Evolutionary conservation across 1,140 invertebrate species (phyloP).

Genomic region (Akabosia matsudoensis): DNA sequence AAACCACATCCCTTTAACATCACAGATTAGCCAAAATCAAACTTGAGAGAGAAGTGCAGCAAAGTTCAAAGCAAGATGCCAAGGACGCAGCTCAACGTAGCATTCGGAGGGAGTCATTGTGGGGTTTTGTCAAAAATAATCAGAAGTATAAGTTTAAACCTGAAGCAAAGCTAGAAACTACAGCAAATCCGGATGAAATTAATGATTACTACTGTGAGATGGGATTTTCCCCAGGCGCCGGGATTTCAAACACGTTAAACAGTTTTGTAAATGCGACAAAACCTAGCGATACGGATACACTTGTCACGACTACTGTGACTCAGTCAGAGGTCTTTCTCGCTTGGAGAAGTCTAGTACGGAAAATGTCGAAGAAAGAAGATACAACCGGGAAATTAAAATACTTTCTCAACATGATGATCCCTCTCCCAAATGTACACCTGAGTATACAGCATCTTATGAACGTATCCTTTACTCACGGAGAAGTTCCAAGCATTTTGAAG

Average conservation of each 20-base stretch:
- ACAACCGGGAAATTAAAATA: not conserved
- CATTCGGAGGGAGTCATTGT: not conserved
- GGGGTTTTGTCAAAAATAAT: not conserved
- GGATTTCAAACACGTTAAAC: not conserved
- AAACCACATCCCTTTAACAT: not conserved
- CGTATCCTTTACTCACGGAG: not conserved
- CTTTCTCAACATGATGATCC: not conserved
- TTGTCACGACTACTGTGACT: not conserved
- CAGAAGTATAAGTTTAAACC: not conserved
- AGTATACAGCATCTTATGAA: not conserved
- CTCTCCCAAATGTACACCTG: not conserved
- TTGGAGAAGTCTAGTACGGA: not conserved
- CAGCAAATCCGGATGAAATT: not conserved
- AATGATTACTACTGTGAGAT: constrained; percentile 14
- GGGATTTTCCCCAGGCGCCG: not conserved
- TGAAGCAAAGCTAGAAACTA: not conserved
- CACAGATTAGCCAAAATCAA: not conserved
- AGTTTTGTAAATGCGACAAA: not conserved
- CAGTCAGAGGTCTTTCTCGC: not conserved
- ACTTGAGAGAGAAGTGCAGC: not conserved
- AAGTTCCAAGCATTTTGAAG: not conserved
- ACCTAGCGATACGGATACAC: not conserved
- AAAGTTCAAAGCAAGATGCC: not conserved
- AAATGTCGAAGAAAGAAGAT: not conserved
- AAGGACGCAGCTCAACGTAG: not conserved